Percentiles rank a stretch among this genome's conserved stretches.
Evolutionary conservation across 1,140 invertebrate genomes (phyloP).

Genomic region (Nasonia vitripennis): DNA sequence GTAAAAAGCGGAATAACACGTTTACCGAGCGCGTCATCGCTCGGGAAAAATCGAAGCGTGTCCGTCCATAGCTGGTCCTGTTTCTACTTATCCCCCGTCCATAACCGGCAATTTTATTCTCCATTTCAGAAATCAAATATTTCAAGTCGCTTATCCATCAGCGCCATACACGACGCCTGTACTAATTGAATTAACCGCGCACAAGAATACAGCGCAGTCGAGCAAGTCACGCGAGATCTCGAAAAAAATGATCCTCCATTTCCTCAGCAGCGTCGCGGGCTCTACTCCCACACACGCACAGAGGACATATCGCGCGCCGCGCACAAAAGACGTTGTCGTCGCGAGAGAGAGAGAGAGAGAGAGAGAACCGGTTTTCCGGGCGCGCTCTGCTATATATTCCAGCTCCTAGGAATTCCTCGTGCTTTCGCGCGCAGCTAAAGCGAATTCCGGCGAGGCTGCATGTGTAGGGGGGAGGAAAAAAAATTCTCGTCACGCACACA

Average conservation of each 20-base stretch:
- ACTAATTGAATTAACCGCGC: too few relatives aligned
- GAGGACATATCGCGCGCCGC: constrained; percentile 58
- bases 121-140: too few relatives aligned
- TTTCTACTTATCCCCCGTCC: background rate
- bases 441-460: constrained; percentile 58
- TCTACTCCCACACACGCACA: background rate
- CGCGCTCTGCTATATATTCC: constrained; percentile 56
- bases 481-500: constrained; percentile 7
- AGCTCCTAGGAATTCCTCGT: constrained; percentile 61
- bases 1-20: constrained; percentile 11
- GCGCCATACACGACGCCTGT: too few relatives aligned
- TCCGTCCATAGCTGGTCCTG: background rate
- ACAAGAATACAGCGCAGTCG: background rate
- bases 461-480: constrained; percentile 32
- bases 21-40: constrained; percentile 8
- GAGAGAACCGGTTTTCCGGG: constrained; percentile 65
- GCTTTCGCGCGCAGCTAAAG: constrained; percentile 64
- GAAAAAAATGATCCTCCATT: constrained; percentile 1
- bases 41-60: constrained; percentile 4
- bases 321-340: constrained; percentile 35
- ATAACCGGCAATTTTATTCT: too few relatives aligned
- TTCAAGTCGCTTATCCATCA: too few relatives aligned
- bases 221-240: background rate
- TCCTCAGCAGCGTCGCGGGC: background rate
- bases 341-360: background rate